Evolutionary conservation across 53 echinoderm and acorn worm species (phyloP).

Genomic region (Zoroaster sp.): DNA sequence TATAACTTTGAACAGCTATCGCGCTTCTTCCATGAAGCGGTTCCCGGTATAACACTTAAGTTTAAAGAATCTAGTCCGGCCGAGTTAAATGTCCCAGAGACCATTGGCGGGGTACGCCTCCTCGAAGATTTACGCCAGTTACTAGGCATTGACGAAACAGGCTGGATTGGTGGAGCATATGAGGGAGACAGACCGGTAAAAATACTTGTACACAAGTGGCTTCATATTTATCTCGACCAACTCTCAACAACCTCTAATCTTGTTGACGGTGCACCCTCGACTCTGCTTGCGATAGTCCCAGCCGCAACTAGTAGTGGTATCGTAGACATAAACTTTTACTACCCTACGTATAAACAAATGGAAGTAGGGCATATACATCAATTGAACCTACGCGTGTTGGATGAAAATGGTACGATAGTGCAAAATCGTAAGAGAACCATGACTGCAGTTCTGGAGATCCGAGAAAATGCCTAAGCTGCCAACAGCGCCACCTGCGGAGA

Average conservation of each 20-base stretch:
- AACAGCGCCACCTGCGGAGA: neutral
- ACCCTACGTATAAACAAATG: slow-evolving; percentile 1
- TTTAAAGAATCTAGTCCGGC: neutral
- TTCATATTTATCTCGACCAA: slow-evolving; percentile 32
- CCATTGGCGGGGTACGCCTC: neutral
- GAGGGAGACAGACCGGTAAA: slow-evolving; percentile 24
- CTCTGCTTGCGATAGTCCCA: slow-evolving; percentile 30
- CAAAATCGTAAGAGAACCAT: neutral
- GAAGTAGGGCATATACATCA: neutral
- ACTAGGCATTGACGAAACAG: slow-evolving; percentile 6
- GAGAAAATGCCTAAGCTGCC: too few relatives aligned
- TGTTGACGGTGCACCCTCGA: slow-evolving; percentile 21
- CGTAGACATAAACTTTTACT: neutral
- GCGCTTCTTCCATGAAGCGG: neutral
- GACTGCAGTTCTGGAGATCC: too few relatives aligned
- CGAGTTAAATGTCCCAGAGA: neutral
- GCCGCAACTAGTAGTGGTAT: neutral
- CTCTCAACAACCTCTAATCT: slow-evolving; percentile 28
- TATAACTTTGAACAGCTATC: neutral
- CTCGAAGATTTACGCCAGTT: neutral
- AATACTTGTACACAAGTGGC: neutral
- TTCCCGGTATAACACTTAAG: neutral
- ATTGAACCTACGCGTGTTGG: too few relatives aligned
- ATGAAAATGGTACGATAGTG: neutral
- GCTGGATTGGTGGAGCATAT: neutral